Conservation (phyloP, 2,797 vertebrate genomes). For the Hippocampus kuda region DNA sequence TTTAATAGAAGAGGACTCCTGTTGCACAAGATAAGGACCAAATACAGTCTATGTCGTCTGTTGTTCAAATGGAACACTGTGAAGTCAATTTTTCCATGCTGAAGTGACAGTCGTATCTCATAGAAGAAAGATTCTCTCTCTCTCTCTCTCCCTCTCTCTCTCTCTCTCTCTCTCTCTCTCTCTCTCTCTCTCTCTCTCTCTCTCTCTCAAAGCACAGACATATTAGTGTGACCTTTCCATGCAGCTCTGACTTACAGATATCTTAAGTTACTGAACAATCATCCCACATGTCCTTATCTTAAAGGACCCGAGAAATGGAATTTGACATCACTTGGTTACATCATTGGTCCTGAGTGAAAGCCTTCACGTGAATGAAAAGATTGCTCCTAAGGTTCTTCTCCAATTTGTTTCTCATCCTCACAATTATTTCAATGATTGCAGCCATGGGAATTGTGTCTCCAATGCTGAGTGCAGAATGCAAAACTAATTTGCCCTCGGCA, state of each 20-base stretch:
- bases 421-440: slow-evolving; percentile 17
- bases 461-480: slow-evolving; percentile 9
- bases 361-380: neutral
- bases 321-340: neutral
- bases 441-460: slow-evolving; percentile 13
- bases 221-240: neutral
- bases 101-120: slow-evolving; percentile 8
- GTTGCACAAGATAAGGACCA: slow-evolving; percentile 21
- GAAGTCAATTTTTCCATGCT: slow-evolving; percentile 6
- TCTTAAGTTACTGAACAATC: slow-evolving; percentile 1
- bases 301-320: neutral
- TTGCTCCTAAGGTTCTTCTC: neutral
- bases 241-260: slow-evolving; percentile 1
- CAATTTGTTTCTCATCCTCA: slow-evolving; percentile 2
- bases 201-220: neutral
- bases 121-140: neutral
- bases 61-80: slow-evolving; percentile 2
- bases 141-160: neutral
- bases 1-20: slow-evolving; percentile 17
- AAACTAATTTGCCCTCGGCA: slow-evolving; percentile 7
- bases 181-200: neutral
- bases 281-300: neutral
- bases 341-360: neutral
- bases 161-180: neutral
- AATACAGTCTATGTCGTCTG: slow-evolving; percentile 6